phyloP scores from a whole-genome alignment of 2,797 vertebrate genomes.

The Mastacembelus armatus region DNA sequence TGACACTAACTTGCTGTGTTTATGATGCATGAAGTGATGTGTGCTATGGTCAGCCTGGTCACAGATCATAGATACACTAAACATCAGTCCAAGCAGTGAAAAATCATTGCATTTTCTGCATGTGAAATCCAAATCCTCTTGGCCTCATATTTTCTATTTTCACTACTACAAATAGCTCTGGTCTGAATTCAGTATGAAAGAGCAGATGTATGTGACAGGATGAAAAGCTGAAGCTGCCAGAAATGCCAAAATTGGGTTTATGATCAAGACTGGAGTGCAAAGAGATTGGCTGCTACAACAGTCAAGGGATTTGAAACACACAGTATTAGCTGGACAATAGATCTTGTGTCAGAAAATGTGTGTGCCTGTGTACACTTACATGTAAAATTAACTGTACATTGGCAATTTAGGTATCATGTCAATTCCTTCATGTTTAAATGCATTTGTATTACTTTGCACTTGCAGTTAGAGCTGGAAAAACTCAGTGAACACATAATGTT shows the following conservation, averaged over 20 bases:
- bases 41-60: too few relatives aligned
- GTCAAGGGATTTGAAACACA: slow-evolving; percentile 56
- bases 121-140: slow-evolving; percentile 34
- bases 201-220: slow-evolving; percentile 59
- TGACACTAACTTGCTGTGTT: neutral
- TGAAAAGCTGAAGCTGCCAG: slow-evolving; percentile 65
- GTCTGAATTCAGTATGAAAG: slow-evolving; percentile 60
- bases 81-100: slow-evolving; percentile 3
- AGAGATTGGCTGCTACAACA: slow-evolving; percentile 57
- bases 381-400: too few relatives aligned
- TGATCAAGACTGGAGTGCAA: slow-evolving; percentile 71
- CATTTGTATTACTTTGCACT: too few relatives aligned
- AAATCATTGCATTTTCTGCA: slow-evolving; percentile 21
- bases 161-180: slow-evolving; percentile 62
- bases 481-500: too few relatives aligned
- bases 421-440: too few relatives aligned
- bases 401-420: too few relatives aligned
- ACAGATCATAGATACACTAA: slow-evolving; percentile 22
- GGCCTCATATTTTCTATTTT: slow-evolving; percentile 54
- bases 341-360: neutral
- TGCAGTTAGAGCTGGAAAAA: too few relatives aligned
- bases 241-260: slow-evolving; percentile 80
- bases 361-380: neutral
- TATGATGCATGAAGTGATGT: slow-evolving; percentile 4
- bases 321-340: slow-evolving; percentile 30